Base-by-base conservation (phyloP, 53 echinoderm and acorn worm genomes). In the Holothuria leucospilota region DNA sequence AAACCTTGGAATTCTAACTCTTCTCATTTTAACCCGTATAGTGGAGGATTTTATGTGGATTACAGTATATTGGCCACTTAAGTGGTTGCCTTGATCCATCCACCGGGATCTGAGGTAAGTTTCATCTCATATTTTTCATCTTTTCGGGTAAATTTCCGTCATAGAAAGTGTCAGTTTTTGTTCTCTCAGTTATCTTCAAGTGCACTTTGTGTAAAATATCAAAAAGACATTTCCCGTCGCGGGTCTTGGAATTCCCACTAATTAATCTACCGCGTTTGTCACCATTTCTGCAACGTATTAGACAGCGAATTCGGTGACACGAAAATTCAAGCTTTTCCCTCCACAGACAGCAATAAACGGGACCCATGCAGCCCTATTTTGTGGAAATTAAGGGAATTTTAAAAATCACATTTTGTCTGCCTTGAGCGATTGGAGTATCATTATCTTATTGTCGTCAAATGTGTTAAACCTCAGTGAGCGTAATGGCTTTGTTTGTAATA, bases 201-300 rank as follows among this genome's bases (percentile, higher is more conserved):
- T 79, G 79, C 79, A 79, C 79, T 79, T 79, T 79, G 82, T 82
- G 82, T 62, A 82, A 82, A 82, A 82, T 82, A 82, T 82, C 65
- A 64, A 82, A 82, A 82, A 82, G 82, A 82, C 82, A 82, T 82
- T 82, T 82, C 82, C 82, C 82, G 82, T 82, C 82, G 78, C 78
- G 78, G 78, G 78, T 78, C 78, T 78, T 78, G 78, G 78, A 78
- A 78, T 78, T 78, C 53, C 78, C 78, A 78, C 78, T 78, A 78
- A 78, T 78, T 78, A 78, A 78, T 78, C 78, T 53, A 59, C 27
- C 59, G 78, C 30, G 53, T 78, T 78, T 52, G 53, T 25, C 30
- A 78, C 23, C 51, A 78, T 23, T 78, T 40, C 42, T 52, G 9
- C 21, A 52, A 56, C 78, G 53, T 78, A 78, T 8, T 52, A 78